Conservation (phyloP, 2,888 invertebrate species). For the Heliconius ismenius region DNA sequence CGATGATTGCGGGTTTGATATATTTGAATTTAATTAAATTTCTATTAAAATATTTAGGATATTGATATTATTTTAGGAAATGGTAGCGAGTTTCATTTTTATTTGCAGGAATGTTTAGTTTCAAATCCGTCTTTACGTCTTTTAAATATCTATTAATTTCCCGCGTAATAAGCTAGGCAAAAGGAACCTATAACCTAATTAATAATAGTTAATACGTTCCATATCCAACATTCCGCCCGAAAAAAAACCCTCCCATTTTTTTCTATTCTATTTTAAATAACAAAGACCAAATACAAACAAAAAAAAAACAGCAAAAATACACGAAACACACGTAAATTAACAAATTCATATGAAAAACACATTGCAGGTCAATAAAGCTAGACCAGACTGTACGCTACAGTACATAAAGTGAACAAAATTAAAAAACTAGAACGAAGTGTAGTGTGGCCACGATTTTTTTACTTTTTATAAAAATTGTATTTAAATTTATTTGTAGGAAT, state of each 20-base stretch:
- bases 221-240: not conserved
- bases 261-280: not conserved
- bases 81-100: too few relatives aligned
- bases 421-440: constrained; percentile 32
- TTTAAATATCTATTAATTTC: too few relatives aligned
- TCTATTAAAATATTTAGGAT: too few relatives aligned
- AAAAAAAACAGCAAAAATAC: not conserved
- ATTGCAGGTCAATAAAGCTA: constrained; percentile 30
- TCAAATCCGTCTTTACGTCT: too few relatives aligned
- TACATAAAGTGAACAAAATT: constrained; percentile 32
- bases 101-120: too few relatives aligned
- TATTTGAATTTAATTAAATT: not conserved
- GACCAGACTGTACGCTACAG: constrained; percentile 25
- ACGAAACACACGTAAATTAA: not conserved
- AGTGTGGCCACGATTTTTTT: constrained; percentile 17
- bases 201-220: not conserved
- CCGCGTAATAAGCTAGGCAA: not conserved
- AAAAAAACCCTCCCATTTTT: not conserved
- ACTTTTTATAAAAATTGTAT: not conserved
- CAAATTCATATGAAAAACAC: constrained; percentile 13
- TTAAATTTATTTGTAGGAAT: not conserved
- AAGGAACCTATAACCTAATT: not conserved
- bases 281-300: not conserved
- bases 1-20: not conserved
- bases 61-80: too few relatives aligned